Conservation (phyloP, 2,113 vertebrate species). For the Zonotrichia leucophrys region DNA sequence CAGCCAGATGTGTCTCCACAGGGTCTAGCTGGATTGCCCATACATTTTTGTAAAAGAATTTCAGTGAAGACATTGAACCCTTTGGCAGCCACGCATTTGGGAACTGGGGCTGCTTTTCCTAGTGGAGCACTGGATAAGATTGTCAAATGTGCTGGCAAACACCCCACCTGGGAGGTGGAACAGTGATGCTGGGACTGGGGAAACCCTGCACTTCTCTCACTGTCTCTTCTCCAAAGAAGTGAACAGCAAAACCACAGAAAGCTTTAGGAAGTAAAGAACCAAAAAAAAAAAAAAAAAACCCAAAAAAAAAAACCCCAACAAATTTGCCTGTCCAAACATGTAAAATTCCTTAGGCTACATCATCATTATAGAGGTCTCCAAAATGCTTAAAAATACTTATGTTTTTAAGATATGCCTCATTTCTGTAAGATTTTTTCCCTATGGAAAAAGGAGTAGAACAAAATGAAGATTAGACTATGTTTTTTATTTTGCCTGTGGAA, state of each 20-base stretch:
- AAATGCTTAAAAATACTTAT: background rate
- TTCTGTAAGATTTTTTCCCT: conserved; percentile 1
- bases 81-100: accelerated
- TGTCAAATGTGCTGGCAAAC: background rate
- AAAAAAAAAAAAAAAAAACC: background rate
- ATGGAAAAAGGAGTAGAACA: background rate
- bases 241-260: background rate
- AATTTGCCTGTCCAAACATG: conserved; percentile 2
- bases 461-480: background rate
- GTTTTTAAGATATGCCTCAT: conserved; percentile 13
- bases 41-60: background rate
- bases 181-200: background rate
- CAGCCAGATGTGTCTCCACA: background rate
- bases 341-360: background rate
- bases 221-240: background rate
- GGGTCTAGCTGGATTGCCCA: background rate
- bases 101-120: background rate
- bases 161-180: background rate
- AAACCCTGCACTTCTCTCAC: background rate
- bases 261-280: background rate
- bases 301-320: background rate
- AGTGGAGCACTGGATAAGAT: background rate
- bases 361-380: background rate
- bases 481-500: conserved; percentile 42
- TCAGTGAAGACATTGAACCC: background rate